Evolutionary conservation across 1,140 invertebrate species (phyloP).

Genomic region (Coboldia fuscipes): DNA sequence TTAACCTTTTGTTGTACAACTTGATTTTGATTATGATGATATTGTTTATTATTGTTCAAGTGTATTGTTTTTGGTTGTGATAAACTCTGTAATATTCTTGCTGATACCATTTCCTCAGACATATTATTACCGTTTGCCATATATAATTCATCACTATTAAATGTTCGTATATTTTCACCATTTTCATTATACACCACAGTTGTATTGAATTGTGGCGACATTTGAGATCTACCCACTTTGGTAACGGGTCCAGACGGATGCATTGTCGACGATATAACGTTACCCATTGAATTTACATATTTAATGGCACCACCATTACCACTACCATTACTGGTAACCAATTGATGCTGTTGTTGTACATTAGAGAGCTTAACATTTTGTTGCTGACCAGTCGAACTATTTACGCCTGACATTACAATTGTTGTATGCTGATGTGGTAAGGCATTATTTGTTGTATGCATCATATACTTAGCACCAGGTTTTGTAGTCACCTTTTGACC

Average conservation of each 20-base stretch:
- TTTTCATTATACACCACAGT: conserved; percentile 1
- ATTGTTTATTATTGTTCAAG: conserved; percentile 21
- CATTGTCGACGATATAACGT: conserved; percentile 2
- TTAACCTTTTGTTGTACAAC: conserved; percentile 13
- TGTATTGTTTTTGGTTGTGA: conserved; percentile 16
- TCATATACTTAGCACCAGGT: too few relatives aligned
- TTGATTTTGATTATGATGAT: conserved; percentile 8
- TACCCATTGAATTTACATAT: conserved; percentile 14
- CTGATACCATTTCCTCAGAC: conserved; percentile 19
- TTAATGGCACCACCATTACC: conserved; percentile 17
- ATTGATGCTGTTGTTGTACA: conserved; percentile 5
- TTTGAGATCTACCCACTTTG: conserved; percentile 8
- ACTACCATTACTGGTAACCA: conserved; percentile 1
- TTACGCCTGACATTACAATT: background rate
- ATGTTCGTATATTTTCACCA: too few relatives aligned
- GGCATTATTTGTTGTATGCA: too few relatives aligned
- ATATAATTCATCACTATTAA: conserved; percentile 10
- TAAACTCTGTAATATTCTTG: conserved; percentile 18
- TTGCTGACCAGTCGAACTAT: conserved; percentile 5
- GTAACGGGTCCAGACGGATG: conserved; percentile 6
- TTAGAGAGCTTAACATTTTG: conserved; percentile 3
- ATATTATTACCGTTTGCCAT: conserved; percentile 20
- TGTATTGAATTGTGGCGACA: conserved; percentile 9
- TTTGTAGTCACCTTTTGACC: too few relatives aligned
- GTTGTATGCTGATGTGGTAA: background rate